phyloP scores from a whole-genome alignment of 2,113 vertebrate species.

The Orcinus orca region DNA sequence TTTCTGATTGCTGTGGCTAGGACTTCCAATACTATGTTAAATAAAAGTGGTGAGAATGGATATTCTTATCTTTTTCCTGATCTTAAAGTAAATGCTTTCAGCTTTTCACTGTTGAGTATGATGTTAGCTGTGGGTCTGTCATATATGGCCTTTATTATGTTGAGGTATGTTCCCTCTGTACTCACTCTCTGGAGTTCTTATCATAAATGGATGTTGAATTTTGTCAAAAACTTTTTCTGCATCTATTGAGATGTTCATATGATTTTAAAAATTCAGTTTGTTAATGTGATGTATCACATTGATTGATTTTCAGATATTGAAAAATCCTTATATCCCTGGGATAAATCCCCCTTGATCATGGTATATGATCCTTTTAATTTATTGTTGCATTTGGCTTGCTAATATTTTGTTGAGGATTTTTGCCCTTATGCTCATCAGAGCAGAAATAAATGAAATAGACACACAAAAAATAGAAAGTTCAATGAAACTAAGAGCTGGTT shows the following conservation, averaged over 20 bases:
- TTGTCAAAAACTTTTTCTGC: neutral
- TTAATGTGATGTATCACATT: neutral
- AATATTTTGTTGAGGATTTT: neutral
- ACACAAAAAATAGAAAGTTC: neutral
- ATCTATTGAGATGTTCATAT: neutral
- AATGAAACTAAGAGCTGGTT: neutral
- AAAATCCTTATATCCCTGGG: neutral
- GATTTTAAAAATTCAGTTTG: neutral
- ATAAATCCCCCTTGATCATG: neutral
- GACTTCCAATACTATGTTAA: neutral
- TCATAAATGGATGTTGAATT: neutral
- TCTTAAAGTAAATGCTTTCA: neutral
- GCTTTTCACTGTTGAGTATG: neutral
- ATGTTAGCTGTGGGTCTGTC: neutral
- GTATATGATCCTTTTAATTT: neutral
- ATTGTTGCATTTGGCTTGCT: neutral
- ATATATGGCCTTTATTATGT: neutral
- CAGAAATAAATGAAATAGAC: neutral
- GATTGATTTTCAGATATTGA: neutral
- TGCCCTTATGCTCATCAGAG: neutral
- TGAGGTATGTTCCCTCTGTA: neutral
- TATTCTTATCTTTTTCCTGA: neutral
- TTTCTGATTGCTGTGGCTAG: neutral
- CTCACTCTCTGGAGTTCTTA: neutral
- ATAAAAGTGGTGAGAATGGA: neutral